These are phyloP conservation scores for Chelmon rostratus DNA, from an alignment of 2,797 vertebrate species.

Conservation along the genomic window DNA sequence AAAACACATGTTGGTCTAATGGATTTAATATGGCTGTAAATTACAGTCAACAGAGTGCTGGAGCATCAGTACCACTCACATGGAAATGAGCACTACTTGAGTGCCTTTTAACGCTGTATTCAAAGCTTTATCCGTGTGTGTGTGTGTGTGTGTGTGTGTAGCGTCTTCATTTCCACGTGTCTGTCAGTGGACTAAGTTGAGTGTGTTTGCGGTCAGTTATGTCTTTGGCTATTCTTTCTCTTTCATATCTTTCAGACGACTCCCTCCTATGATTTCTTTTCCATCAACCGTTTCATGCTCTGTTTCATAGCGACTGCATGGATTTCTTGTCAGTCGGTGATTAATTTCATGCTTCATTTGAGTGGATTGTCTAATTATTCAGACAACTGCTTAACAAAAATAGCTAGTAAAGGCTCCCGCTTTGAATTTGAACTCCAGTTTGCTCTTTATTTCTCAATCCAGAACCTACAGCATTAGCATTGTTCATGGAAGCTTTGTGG, in stretches of 20 bases:
- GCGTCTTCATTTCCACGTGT: slow-evolving; percentile 36
- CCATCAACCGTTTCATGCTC: background rate
- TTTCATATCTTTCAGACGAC: slow-evolving; percentile 4
- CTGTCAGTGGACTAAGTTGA: slow-evolving; percentile 27
- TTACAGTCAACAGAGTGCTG: slow-evolving; percentile 68
- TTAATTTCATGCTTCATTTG: slow-evolving; percentile 52
- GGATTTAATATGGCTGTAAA: slow-evolving; percentile 81
- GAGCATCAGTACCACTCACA: slow-evolving; percentile 66
- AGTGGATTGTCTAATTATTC: slow-evolving; percentile 48
- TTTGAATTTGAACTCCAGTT: slow-evolving; percentile 24
- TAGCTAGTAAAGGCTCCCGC: slow-evolving; percentile 22
- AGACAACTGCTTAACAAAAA: slow-evolving; percentile 36
- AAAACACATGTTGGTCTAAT: slow-evolving; percentile 81
- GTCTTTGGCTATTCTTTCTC: background rate
- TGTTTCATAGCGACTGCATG: slow-evolving; percentile 10
- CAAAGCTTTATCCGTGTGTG: slow-evolving; percentile 51
- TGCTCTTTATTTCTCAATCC: slow-evolving; percentile 3
- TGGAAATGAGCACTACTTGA: slow-evolving; percentile 70
- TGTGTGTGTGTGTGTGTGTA: slow-evolving; percentile 16
- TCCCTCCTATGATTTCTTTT: slow-evolving; percentile 1
- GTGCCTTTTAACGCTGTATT: slow-evolving; percentile 64
- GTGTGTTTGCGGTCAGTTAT: slow-evolving; percentile 42
- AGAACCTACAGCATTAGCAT: background rate
- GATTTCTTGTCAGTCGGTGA: slow-evolving; percentile 27
- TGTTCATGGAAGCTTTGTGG: background rate